Conservation (phyloP, 1,140 invertebrate species). For the Drosophila sproati region DNA sequence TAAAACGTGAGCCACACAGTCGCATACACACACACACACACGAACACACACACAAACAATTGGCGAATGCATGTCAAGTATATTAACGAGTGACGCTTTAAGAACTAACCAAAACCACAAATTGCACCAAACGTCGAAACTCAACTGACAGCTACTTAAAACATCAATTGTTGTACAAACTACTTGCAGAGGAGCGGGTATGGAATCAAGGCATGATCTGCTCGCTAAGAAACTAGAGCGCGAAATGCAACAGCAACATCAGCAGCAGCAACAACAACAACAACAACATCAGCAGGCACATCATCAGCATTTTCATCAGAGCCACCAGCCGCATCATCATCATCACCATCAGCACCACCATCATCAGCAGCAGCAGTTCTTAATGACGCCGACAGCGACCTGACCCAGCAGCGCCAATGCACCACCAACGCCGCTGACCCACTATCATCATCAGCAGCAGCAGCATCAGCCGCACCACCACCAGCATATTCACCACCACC, state of each 20-base stretch:
- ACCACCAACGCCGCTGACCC: slow-evolving; percentile 41
- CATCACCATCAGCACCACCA: slow-evolving; percentile 71
- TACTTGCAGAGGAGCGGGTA: slow-evolving; percentile 84
- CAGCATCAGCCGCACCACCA: slow-evolving; percentile 50
- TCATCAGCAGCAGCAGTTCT: slow-evolving; percentile 81
- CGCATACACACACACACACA: neutral
- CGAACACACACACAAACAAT: neutral
- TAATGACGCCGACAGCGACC: slow-evolving; percentile 84
- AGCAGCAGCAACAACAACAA: slow-evolving; percentile 70
- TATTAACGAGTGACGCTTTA: slow-evolving; percentile 8
- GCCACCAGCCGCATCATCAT: slow-evolving; percentile 63
- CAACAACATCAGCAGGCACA: slow-evolving; percentile 61
- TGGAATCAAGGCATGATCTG: slow-evolving; percentile 85
- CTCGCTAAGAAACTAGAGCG: slow-evolving; percentile 83
- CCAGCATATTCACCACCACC: slow-evolving; percentile 36
- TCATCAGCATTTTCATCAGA: slow-evolving; percentile 66
- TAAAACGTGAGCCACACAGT: neutral
- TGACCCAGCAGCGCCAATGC: slow-evolving; percentile 80
- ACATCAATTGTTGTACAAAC: slow-evolving; percentile 21
- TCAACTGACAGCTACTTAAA: slow-evolving; percentile 17
- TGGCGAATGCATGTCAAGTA: slow-evolving; percentile 4
- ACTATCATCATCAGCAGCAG: slow-evolving; percentile 53
- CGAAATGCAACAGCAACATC: slow-evolving; percentile 76
- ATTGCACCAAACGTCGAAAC: slow-evolving; percentile 11
- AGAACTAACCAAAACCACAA: slow-evolving; percentile 14